phyloP scores from a whole-genome alignment of 2,113 vertebrate species.

The Ailuropoda melanoleuca region DNA sequence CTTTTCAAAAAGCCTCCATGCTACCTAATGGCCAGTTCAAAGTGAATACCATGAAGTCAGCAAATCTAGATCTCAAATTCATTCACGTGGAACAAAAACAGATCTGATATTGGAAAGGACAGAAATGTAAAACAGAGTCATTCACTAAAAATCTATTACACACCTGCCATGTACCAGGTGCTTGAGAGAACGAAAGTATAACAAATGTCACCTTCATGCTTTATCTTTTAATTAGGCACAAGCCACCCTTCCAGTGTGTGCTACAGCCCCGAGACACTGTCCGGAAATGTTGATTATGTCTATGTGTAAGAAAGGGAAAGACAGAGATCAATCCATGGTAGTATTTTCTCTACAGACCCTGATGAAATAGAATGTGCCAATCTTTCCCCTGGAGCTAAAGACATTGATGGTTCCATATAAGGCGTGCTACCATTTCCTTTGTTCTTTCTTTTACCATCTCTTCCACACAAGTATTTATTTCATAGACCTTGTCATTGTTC shows the following conservation, averaged over 20 bases:
- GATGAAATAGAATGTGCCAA: background rate
- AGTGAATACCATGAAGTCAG: background rate
- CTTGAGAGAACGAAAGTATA: background rate
- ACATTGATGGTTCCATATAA: background rate
- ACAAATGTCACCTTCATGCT: background rate
- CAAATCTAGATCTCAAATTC: background rate
- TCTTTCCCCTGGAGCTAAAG: background rate
- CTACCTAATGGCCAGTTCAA: background rate
- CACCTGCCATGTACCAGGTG: background rate
- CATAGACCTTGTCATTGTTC: slow-evolving; percentile 33
- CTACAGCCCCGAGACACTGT: background rate
- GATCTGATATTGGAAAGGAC: background rate
- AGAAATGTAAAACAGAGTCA: slow-evolving; percentile 30
- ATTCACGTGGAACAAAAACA: background rate
- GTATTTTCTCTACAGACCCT: background rate
- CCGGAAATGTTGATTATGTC: background rate
- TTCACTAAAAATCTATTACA: background rate
- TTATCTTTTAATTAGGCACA: background rate
- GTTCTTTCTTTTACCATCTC: background rate
- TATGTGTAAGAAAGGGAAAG: background rate
- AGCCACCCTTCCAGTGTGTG: background rate
- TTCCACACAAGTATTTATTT: slow-evolving; percentile 28
- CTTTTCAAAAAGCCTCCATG: background rate
- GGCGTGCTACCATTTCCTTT: background rate
- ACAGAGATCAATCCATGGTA: background rate